A percentile compares a stretch with the other conserved stretches of the same genome.
phyloP scores from a whole-genome alignment of 2,888 invertebrate species.

The Hofmannophila pseudospretella region DNA sequence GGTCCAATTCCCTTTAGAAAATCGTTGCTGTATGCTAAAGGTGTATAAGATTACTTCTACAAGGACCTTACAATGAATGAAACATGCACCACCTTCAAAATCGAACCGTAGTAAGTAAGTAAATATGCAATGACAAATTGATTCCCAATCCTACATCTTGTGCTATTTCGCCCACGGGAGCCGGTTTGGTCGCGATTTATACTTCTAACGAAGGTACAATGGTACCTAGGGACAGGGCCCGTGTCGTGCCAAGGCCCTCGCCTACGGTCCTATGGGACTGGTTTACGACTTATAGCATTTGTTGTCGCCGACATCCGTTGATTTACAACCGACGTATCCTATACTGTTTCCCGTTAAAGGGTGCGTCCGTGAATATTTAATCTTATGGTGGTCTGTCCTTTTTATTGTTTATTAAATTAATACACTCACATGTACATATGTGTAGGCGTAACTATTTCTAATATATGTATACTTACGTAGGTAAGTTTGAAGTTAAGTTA shows the following conservation, averaged over 20 bases:
- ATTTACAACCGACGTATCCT: constrained; percentile 50
- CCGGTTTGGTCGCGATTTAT: constrained; percentile 38
- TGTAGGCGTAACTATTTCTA: too few species aligned
- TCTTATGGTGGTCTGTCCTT: constrained; percentile 4
- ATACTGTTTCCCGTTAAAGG: constrained; percentile 51
- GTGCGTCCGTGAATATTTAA: constrained; percentile 44
- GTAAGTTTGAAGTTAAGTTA: too few species aligned
- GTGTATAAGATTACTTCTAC: too few species aligned
- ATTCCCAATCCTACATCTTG: constrained; percentile 35
- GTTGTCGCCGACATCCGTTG: constrained; percentile 71
- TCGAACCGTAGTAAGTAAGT: too few species aligned
- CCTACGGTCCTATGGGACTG: constrained; percentile 30
- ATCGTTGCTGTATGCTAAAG: too few species aligned
- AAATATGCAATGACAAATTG: constrained; percentile 24
- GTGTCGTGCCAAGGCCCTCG: constrained; percentile 31
- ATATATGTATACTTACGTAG: too few species aligned
- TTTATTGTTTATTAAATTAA: too few species aligned
- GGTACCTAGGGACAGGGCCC: constrained; percentile 3
- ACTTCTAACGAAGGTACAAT: constrained; percentile 14
- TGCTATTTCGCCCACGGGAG: constrained; percentile 40
- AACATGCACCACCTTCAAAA: too few species aligned
- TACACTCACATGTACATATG: too few species aligned
- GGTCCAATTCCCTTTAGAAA: too few species aligned
- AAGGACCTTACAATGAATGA: too few species aligned
- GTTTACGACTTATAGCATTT: constrained; percentile 43